phyloP scores from a whole-genome alignment of 2,113 vertebrate genomes.

The Corythornis madagascariensis region DNA sequence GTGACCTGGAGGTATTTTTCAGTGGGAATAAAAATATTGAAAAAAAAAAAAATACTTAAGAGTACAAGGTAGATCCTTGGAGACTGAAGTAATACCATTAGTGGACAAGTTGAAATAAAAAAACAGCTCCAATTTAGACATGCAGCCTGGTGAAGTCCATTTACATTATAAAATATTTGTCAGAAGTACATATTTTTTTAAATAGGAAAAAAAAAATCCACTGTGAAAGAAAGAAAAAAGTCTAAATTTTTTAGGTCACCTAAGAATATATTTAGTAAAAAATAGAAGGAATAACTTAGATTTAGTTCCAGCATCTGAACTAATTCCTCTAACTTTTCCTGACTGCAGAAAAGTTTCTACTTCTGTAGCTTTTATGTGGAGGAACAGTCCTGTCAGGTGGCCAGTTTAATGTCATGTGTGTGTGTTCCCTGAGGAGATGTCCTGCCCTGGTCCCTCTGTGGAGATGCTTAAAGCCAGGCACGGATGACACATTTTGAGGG shows the following conservation, averaged over 20 bases:
- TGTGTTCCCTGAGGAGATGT: background rate
- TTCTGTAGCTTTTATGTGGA: background rate
- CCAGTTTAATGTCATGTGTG: background rate
- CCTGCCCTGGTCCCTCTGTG: background rate
- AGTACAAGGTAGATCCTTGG: slow-evolving; percentile 53
- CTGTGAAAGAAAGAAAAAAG: slow-evolving; percentile 13
- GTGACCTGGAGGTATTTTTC: slow-evolving; percentile 64
- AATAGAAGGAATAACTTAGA: background rate
- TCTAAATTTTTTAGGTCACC: slow-evolving; percentile 22
- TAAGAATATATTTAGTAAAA: background rate
- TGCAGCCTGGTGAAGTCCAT: slow-evolving; percentile 51
- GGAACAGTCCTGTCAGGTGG: background rate
- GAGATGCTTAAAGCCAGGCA: background rate
- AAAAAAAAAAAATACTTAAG: slow-evolving; percentile 34
- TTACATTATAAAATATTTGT: slow-evolving; percentile 74
- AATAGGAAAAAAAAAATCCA: slow-evolving; percentile 16
- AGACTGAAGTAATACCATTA: slow-evolving; percentile 73
- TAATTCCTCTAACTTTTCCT: background rate
- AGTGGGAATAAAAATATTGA: slow-evolving; percentile 49
- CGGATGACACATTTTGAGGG: background rate
- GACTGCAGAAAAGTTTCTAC: background rate
- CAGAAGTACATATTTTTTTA: slow-evolving; percentile 73
- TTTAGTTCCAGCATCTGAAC: slow-evolving; percentile 8
- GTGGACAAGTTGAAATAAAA: slow-evolving; percentile 64
- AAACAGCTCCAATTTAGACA: slow-evolving; percentile 11